Conservation (phyloP, 2,113 vertebrate genomes). For the Eulacestoma nigropectus region DNA sequence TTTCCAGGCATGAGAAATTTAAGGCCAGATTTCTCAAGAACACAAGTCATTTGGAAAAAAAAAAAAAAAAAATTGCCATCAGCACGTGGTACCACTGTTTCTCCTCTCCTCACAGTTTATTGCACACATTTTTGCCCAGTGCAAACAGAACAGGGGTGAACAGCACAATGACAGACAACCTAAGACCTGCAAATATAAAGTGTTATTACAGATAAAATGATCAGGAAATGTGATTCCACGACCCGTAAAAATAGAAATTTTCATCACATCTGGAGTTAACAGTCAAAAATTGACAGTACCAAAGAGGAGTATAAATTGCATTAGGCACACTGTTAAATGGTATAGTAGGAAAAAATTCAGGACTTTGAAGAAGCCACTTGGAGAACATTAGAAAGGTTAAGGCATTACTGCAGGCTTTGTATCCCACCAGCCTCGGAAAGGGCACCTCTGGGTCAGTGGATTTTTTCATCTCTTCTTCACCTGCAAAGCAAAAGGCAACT, state of each 20-base stretch:
- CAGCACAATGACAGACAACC: background rate
- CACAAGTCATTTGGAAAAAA: background rate
- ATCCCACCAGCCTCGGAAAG: background rate
- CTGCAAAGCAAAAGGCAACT: constrained; percentile 71
- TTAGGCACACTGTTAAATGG: background rate
- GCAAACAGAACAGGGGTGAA: background rate
- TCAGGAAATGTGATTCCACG: background rate
- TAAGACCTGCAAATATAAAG: background rate
- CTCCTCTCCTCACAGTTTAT: background rate
- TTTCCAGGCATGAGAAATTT: constrained; percentile 62
- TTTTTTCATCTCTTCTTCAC: constrained; percentile 53
- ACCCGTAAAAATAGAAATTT: background rate
- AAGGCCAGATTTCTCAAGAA: constrained; percentile 45
- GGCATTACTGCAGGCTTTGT: constrained; percentile 54
- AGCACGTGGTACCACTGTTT: background rate
- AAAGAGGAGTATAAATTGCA: background rate
- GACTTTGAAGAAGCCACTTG: constrained; percentile 2
- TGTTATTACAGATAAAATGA: background rate
- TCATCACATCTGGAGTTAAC: background rate
- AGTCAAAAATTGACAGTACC: background rate
- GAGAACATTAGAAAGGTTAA: constrained; percentile 38
- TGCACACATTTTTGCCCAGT: background rate
- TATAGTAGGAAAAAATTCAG: background rate
- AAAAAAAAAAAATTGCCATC: background rate
- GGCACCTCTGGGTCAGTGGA: constrained; percentile 44